Conservation (phyloP, 2,113 vertebrate species). For the Osmerus mordax region DNA sequence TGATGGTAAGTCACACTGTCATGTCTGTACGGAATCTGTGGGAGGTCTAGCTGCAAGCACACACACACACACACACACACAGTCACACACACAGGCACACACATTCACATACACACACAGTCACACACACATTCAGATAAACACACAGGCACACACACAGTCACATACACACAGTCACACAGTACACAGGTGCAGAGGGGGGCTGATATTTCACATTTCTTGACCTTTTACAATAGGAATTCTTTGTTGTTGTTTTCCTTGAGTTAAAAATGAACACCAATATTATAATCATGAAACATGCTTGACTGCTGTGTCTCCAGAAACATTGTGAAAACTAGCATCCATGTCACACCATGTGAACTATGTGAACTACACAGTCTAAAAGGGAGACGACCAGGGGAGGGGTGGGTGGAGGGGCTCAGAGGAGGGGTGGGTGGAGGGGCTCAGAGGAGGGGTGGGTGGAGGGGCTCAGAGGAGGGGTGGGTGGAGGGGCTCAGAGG, state of each 20-base stretch:
- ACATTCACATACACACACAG: background rate
- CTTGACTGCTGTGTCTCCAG: too few relatives aligned
- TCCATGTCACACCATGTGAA: too few relatives aligned
- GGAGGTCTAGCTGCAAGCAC: background rate
- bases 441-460: too few relatives aligned
- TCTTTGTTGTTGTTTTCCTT: background rate
- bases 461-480: too few relatives aligned
- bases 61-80: background rate
- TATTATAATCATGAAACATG: too few relatives aligned
- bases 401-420: too few relatives aligned
- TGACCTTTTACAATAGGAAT: background rate
- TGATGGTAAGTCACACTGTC: background rate
- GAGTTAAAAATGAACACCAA: too few relatives aligned
- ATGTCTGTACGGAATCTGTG: background rate
- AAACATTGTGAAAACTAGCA: too few relatives aligned
- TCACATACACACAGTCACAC: background rate
- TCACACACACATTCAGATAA: slow-evolving; percentile 5
- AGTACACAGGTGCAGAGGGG: background rate
- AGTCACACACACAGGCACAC: background rate
- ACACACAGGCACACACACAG: background rate
- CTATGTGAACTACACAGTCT: too few relatives aligned
- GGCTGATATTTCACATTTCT: background rate
- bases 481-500: too few relatives aligned
- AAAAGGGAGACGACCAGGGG: too few relatives aligned
- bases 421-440: too few relatives aligned